phyloP scores from a whole-genome alignment of 2,888 invertebrate genomes.

The Acanthopleura granulata region DNA sequence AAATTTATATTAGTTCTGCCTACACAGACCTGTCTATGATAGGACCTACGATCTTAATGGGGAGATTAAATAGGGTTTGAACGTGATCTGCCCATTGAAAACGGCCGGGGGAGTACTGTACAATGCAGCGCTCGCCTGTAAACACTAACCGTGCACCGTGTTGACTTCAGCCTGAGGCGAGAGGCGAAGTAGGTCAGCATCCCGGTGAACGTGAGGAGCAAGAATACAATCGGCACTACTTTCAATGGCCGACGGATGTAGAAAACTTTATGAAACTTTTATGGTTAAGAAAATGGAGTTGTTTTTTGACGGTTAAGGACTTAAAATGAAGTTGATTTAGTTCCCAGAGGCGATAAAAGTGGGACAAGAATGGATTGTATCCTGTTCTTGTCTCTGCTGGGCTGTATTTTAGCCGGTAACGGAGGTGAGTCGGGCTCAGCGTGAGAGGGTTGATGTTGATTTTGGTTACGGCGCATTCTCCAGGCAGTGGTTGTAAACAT shows the following conservation, averaged over 20 bases:
- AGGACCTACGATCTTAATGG: no score
- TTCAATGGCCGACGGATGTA: conserved; percentile 2
- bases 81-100: no score
- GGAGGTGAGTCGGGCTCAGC: not conserved
- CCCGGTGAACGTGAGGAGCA: not conserved
- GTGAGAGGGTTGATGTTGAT: not conserved
- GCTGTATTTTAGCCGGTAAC: not conserved
- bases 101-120: no score
- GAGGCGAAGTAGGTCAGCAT: no score
- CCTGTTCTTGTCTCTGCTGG: not conserved
- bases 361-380: not conserved
- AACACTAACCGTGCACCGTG: no score
- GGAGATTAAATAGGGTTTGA: no score
- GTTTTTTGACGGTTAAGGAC: not conserved
- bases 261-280: conserved; percentile 5
- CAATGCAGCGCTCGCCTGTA: no score
- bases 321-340: not conserved
- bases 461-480: not conserved
- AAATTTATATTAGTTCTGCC: no score
- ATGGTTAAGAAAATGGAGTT: not conserved
- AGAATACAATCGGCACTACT: conserved; percentile 7
- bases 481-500: no score
- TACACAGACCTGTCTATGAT: no score
- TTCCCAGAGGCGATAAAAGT: no score
- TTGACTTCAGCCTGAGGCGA: no score